Percentiles rank a stretch among this genome's conserved stretches.
phyloP scores from a whole-genome alignment of 64 coral and sea anemone genomes.

The Cladopsammia gracilis region DNA sequence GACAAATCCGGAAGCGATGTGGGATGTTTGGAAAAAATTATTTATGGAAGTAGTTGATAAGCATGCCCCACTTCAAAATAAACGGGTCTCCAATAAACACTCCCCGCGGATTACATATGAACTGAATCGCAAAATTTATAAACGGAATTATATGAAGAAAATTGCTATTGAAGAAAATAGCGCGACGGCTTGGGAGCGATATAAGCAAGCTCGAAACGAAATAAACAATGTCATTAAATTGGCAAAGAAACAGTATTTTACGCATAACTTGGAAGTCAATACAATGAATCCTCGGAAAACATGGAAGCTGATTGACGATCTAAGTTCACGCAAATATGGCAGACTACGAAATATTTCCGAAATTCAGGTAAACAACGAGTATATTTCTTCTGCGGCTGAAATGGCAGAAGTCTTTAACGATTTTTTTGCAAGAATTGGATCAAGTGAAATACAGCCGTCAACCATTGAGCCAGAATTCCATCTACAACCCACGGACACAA shows the following conservation, averaged over 20 bases:
- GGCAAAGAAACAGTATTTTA: conserved; percentile 60
- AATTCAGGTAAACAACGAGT: conserved; percentile 31
- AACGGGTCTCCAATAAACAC: conserved; percentile 47
- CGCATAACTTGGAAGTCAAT: conserved; percentile 19
- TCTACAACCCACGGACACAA: conserved; percentile 22
- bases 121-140: conserved; percentile 1
- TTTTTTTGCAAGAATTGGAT: conserved; percentile 8
- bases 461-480: conserved; percentile 12
- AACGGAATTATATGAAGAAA: conserved; percentile 38
- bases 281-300: conserved; percentile 42
- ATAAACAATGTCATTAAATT: conserved; percentile 56
- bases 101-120: conserved; percentile 50
- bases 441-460: conserved; percentile 9
- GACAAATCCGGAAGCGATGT: conserved; percentile 34
- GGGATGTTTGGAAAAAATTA: conserved; percentile 38
- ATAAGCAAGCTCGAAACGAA: conserved; percentile 53
- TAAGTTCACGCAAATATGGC: conserved; percentile 22
- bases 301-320: too few relatives aligned
- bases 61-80: conserved; percentile 37
- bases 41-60: conserved; percentile 43
- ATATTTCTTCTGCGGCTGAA: not conserved
- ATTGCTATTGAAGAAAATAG: conserved; percentile 38
- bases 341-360: conserved; percentile 33
- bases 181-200: conserved; percentile 17
- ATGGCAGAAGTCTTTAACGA: conserved; percentile 11